A percentile compares a stretch with the other conserved stretches of the same genome.
Conservation (phyloP, 2,113 vertebrate species). For the Colistium nudipinnis region DNA sequence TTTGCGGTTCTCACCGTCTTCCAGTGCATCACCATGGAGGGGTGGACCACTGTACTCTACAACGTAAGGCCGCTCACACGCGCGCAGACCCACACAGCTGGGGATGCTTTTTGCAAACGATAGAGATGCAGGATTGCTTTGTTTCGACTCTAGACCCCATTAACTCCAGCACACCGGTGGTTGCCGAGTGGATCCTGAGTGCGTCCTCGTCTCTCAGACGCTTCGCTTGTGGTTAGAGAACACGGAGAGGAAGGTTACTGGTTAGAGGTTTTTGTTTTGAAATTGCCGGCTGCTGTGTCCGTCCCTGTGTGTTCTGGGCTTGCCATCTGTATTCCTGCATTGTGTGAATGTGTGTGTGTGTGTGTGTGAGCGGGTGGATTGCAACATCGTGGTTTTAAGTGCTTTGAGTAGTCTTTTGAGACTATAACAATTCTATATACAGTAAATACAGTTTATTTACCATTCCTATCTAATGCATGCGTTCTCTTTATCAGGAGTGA, state of each 20-base stretch:
- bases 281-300: background rate
- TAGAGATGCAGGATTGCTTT: conserved; percentile 11
- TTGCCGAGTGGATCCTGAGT: conserved; percentile 27
- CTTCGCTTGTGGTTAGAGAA: conserved; percentile 1
- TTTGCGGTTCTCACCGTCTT: conserved; percentile 98
- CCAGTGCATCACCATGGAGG: conserved; percentile 99
- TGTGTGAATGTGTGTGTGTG: background rate
- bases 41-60: conserved; percentile 98
- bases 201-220: background rate
- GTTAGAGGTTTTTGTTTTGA: background rate
- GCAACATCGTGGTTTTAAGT: too few relatives aligned
- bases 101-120: conserved; percentile 10
- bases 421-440: too few relatives aligned
- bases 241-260: background rate
- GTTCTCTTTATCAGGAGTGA: background rate
- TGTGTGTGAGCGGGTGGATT: background rate
- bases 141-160: conserved; percentile 20
- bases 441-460: too few relatives aligned
- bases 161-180: conserved; percentile 16
- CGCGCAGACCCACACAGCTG: background rate
- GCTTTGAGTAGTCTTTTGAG: too few relatives aligned
- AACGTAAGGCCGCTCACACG: conserved; percentile 83
- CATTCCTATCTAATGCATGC: too few relatives aligned
- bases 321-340: conserved; percentile 21
- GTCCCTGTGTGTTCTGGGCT: conserved; percentile 7